phyloP scores from a whole-genome alignment of 2,113 vertebrate genomes.

The Rafetus swinhoei region DNA sequence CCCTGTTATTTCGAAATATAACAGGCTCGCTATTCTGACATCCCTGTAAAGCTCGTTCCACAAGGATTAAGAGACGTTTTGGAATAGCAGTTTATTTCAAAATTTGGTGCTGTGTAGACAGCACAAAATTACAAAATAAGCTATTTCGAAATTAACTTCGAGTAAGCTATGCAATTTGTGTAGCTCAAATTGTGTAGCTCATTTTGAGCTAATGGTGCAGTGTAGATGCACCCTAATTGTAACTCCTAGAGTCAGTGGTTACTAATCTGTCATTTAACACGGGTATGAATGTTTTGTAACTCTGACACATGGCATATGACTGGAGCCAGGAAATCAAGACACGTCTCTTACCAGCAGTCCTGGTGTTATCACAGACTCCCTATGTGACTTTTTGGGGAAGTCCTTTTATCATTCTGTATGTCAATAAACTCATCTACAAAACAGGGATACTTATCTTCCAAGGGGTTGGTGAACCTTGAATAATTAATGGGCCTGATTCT shows the following conservation, averaged over 20 bases:
- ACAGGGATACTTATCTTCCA: background rate
- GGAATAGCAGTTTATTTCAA: no score
- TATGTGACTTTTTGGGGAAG: background rate
- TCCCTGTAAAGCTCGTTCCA: no score
- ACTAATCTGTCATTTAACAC: rapidly evolving
- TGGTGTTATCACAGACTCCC: background rate
- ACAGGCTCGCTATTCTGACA: no score
- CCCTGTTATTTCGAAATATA: no score
- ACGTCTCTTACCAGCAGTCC: background rate
- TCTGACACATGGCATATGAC: background rate
- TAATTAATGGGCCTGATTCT: background rate
- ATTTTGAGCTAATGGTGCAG: no score
- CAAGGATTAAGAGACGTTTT: no score
- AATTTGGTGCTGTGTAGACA: no score
- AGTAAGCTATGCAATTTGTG: no score
- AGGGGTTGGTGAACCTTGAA: background rate
- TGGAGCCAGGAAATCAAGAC: background rate
- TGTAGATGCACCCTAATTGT: no score
- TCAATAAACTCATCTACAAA: background rate
- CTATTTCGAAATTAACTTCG: no score
- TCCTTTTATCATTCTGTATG: background rate
- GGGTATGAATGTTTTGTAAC: background rate
- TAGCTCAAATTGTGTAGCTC: no score
- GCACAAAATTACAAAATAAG: no score
- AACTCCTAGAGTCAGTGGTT: background rate